Conservation (phyloP, 2,888 invertebrate species). For the Ormyrus thymus region DNA sequence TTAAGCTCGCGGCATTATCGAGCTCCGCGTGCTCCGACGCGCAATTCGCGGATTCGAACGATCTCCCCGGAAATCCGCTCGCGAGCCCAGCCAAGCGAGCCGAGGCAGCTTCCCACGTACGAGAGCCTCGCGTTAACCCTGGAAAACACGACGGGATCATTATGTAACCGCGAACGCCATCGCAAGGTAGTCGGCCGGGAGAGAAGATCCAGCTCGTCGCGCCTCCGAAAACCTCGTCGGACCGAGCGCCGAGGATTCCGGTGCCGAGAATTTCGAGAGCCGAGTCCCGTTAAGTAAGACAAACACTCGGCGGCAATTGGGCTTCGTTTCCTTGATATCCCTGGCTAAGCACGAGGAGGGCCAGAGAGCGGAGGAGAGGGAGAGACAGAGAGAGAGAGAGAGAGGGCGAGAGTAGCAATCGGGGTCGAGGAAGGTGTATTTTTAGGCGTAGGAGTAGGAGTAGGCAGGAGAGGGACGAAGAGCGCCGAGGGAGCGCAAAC, state of each 20-base stretch:
- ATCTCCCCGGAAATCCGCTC: too few species aligned
- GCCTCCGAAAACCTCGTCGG: not conserved
- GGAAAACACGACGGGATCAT: not conserved
- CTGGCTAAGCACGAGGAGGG: not conserved
- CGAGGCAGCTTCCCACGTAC: too few species aligned
- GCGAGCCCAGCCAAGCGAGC: too few species aligned
- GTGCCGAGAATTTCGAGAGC: not conserved
- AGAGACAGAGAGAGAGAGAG: conserved; percentile 1
- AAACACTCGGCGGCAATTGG: conserved; percentile 15
- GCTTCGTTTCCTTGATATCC: conserved; percentile 18
- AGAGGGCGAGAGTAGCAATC: conserved; percentile 29
- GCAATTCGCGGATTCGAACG: too few species aligned
- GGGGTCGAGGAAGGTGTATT: conserved; percentile 56
- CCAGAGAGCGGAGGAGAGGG: conserved; percentile 9
- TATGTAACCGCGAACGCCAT: not conserved
- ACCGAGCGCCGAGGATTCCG: not conserved
- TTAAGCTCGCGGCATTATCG: too few species aligned
- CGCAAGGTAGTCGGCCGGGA: not conserved
- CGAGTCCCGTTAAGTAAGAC: too few species aligned
- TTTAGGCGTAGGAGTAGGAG: not conserved
- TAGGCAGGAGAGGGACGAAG: not conserved
- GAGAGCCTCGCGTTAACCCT: too few species aligned
- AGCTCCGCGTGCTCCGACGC: too few species aligned
- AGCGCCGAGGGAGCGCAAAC: not conserved
- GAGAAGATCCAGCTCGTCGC: not conserved